A percentile compares a stretch with the other conserved stretches of the same genome.
Conservation (phyloP, 2,797 vertebrate species). For the Halcyon chelicuti region DNA sequence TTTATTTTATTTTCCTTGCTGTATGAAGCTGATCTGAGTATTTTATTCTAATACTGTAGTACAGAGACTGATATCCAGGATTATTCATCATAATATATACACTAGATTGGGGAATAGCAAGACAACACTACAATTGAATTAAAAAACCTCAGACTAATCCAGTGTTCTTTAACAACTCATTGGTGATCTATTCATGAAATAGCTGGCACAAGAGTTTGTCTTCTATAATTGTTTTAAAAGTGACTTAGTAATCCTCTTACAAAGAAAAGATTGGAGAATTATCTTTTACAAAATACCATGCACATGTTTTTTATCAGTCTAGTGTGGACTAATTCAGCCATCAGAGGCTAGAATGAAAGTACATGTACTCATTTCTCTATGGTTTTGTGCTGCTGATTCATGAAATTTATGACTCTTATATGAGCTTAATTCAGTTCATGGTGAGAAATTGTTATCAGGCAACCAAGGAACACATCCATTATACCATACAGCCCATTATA, state of each 20-base stretch:
- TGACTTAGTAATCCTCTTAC: not conserved
- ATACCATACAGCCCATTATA: not conserved
- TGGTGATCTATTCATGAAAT: conserved; percentile 13
- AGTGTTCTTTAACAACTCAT: conserved; percentile 2
- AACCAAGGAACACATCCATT: not conserved
- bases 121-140: not conserved
- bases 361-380: not conserved
- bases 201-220: conserved; percentile 45
- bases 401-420: not conserved
- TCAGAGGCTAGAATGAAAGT: not conserved
- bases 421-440: not conserved
- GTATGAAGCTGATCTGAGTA: not conserved
- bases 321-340: not conserved
- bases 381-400: not conserved
- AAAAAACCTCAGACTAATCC: not conserved
- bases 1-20: not conserved
- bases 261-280: not conserved
- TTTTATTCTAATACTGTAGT: not conserved
- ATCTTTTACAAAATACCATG: not conserved
- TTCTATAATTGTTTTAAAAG: conserved; percentile 56
- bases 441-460: not conserved
- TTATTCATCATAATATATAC: conserved; percentile 46
- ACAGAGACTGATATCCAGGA: not conserved
- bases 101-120: conserved; percentile 6
- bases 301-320: not conserved